Conservation (phyloP, 1,140 invertebrate species). For the Chymomyza costata region DNA sequence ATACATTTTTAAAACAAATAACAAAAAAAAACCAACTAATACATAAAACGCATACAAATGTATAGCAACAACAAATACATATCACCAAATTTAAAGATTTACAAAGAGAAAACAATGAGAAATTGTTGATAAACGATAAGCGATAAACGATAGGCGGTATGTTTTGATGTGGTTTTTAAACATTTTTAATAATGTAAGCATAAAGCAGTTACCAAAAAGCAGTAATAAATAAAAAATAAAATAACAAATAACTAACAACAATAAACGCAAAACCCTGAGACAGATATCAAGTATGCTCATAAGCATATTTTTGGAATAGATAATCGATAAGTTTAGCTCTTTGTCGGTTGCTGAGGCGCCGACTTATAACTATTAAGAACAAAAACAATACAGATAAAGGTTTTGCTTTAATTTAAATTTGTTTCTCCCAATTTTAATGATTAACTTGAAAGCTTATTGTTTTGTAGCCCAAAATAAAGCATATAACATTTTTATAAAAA, state of each 20-base stretch:
- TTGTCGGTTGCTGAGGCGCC: no score
- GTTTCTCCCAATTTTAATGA: no score
- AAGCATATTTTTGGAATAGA: no score
- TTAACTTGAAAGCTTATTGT: no score
- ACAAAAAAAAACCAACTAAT: slow-evolving; percentile 23
- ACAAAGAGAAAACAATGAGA: slow-evolving; percentile 30
- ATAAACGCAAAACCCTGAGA: no score
- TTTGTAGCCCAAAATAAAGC: no score
- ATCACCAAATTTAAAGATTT: slow-evolving; percentile 58
- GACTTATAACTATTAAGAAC: no score
- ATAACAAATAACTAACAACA: slow-evolving; percentile 1
- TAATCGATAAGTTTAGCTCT: no score
- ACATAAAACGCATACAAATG: slow-evolving; percentile 31
- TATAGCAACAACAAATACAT: slow-evolving; percentile 74
- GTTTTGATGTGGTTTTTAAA: slow-evolving; percentile 68
- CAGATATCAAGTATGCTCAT: no score
- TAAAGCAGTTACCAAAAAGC: slow-evolving; percentile 66
- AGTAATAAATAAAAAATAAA: slow-evolving; percentile 37
- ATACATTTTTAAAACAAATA: slow-evolving; percentile 48
- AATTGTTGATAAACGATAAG: slow-evolving; percentile 30
- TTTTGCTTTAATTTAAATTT: no score
- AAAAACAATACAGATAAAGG: no score
- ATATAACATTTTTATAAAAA: slow-evolving; percentile 10
- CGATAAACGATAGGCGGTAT: slow-evolving; percentile 47
- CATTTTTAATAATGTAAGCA: slow-evolving; percentile 58